Percentiles rank a stretch among this genome's conserved stretches.
These are phyloP conservation scores for Cataglyphis albicans DNA, from an alignment of 2,888 invertebrate species.

Conservation along the genomic window DNA sequence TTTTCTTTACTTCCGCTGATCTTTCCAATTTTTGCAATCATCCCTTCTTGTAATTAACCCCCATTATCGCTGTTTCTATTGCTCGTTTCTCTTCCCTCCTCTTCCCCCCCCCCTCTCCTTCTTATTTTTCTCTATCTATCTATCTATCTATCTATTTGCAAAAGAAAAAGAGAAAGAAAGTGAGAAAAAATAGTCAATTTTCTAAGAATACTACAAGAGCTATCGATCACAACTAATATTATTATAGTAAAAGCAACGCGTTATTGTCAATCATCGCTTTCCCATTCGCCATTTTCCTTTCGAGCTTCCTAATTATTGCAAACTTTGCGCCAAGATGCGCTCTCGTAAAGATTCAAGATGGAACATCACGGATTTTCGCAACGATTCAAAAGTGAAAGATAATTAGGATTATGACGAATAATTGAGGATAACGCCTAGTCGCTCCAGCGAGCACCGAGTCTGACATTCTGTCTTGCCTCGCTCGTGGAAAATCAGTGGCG, in stretches of 20 bases:
- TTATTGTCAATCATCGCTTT: constrained; percentile 27
- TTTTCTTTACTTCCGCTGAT: constrained; percentile 62
- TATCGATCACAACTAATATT: constrained; percentile 74
- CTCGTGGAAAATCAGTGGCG: constrained; percentile 35
- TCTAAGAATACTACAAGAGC: constrained; percentile 54
- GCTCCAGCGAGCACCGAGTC: constrained; percentile 51
- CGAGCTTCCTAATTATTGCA: constrained; percentile 70
- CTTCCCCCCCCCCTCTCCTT: neutral
- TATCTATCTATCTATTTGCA: neutral
- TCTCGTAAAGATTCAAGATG: constrained; percentile 54
- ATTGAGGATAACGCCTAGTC: constrained; percentile 66
- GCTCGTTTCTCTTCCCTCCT: constrained; percentile 33
- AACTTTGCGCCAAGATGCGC: constrained; percentile 57
- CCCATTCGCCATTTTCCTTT: constrained; percentile 43
- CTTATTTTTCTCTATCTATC: neutral
- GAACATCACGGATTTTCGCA: constrained; percentile 60
- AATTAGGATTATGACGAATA: constrained; percentile 75
- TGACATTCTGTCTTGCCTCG: constrained; percentile 47
- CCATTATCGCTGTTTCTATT: constrained; percentile 78
- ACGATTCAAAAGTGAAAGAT: constrained; percentile 65
- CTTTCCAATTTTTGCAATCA: constrained; percentile 69
- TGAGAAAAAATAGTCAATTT: constrained; percentile 65
- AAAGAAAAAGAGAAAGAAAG: constrained; percentile 34
- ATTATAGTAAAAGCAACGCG: constrained; percentile 67
- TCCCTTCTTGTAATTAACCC: constrained; percentile 78